phyloP scores from a whole-genome alignment of 2,113 vertebrate species.

The Colossoma macropomum region DNA sequence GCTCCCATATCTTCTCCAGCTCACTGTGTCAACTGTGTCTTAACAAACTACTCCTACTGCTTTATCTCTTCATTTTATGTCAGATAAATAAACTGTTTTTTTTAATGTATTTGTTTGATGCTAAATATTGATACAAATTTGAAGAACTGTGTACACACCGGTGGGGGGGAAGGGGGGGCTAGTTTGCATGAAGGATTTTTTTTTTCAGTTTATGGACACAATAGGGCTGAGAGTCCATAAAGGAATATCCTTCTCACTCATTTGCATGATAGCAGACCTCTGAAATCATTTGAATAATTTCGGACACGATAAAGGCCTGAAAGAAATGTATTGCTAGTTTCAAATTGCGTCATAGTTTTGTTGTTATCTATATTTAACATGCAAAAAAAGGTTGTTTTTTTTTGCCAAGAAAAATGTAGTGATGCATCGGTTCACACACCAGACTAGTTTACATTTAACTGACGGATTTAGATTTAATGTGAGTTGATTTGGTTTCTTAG shows the following conservation, averaged over 20 bases:
- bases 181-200: constrained; percentile 36
- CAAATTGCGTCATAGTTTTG: constrained; percentile 10
- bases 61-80: constrained; percentile 16
- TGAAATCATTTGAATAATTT: constrained; percentile 74
- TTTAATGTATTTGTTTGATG: background rate
- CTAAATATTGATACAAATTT: background rate
- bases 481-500: too few species aligned
- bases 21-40: constrained; percentile 29
- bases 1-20: constrained; percentile 64
- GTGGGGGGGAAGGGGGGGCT: constrained; percentile 67
- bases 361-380: constrained; percentile 60
- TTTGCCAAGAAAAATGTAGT: background rate
- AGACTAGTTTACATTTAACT: too few species aligned
- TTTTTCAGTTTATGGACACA: constrained; percentile 65
- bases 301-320: constrained; percentile 67
- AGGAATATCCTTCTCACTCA: constrained; percentile 64
- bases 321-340: constrained; percentile 25
- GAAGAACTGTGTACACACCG: background rate
- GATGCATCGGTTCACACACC: too few species aligned
- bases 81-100: constrained; percentile 32
- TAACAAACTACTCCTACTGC: constrained; percentile 20
- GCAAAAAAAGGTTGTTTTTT: constrained; percentile 14
- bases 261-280: constrained; percentile 77
- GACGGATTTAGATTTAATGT: too few species aligned
- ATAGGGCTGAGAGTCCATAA: constrained; percentile 71